Evolutionary conservation across 2,888 invertebrate species (phyloP), one percentile per base, ranked within the genome.

Genomic region (Tetramorium bicarinatum): DNA sequence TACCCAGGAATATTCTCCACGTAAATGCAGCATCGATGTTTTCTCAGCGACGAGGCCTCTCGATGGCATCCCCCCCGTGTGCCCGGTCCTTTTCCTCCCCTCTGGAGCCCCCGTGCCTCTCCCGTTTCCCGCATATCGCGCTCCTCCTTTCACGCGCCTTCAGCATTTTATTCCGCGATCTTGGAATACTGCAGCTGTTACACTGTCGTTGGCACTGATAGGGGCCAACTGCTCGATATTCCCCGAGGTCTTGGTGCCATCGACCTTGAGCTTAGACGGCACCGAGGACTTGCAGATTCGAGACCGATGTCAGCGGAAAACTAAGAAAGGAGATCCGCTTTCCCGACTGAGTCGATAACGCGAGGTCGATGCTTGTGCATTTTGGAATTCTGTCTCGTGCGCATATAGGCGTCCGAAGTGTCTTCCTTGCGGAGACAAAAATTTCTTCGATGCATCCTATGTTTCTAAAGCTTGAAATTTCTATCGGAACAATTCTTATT

Each of bases 21-120:
- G 90, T 90, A 89, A 90, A 90, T 89, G 90, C 89, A 88, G 88
- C 91, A 89, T 91, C 91, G 88, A 88, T 90, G 90, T 90, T 90
- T 90, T 89, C 89, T 82, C 88, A 76, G 62, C 84, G 80, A 69
- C 85, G 84, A 81, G 81, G 83, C 85, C 83, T 86, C 85, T 87
- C 89, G 66, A 77, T 66, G 64, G 66, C 69, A 81, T 81, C 79
- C 64, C 79, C 64, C 49, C 67, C 64, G 15, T 56, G 15, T 56
- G 34, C 72, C 64, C 59, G 54, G 25, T 61, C 13, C n/a, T 64
- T 41, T 61, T 7, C n/a, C 8, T n/a, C 2, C 54, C 52, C 34
- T 15, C 56, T 2, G 29, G 29, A 2, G 29, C 29, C 34, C 59
- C 25, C 62, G 38, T 61, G 15, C 75, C 25, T 62, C 66, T 29